These are phyloP conservation scores for Scleropages formosus DNA, from an alignment of 2,797 vertebrate genomes.

Conservation along the genomic window DNA sequence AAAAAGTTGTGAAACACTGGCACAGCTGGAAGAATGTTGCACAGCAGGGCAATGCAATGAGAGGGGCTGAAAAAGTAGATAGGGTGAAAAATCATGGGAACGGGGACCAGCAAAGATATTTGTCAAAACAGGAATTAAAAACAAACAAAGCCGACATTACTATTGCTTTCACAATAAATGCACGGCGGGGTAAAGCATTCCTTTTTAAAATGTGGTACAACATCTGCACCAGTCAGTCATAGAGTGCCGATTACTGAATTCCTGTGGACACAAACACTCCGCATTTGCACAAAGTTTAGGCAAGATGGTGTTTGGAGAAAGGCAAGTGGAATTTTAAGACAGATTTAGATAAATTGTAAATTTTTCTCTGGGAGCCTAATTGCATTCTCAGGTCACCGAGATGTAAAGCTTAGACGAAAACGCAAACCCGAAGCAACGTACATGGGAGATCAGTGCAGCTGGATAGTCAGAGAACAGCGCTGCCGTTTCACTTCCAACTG, in stretches of 20 bases:
- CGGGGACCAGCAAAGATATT: background rate
- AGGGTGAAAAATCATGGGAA: too few relatives aligned
- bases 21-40: constrained; percentile 2
- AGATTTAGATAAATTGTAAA: constrained; percentile 8
- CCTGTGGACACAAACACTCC: background rate
- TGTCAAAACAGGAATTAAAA: background rate
- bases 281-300: too few relatives aligned
- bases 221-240: too few relatives aligned
- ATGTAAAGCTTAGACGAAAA: too few relatives aligned
- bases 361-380: constrained; percentile 21
- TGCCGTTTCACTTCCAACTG: too few relatives aligned
- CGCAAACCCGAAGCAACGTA: too few relatives aligned
- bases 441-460: constrained; percentile 23
- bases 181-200: too few relatives aligned
- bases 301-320: constrained; percentile 11
- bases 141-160: too few relatives aligned
- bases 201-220: too few relatives aligned
- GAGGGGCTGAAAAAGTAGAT: too few relatives aligned
- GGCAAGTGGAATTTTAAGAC: constrained; percentile 21
- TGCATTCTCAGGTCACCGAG: constrained; percentile 26
- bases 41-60: background rate
- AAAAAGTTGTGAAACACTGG: background rate
- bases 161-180: too few relatives aligned
- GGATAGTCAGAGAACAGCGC: background rate
- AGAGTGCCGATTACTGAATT: background rate